Conservation (phyloP, 2,888 invertebrate species). For the Leptopilina myrica region DNA sequence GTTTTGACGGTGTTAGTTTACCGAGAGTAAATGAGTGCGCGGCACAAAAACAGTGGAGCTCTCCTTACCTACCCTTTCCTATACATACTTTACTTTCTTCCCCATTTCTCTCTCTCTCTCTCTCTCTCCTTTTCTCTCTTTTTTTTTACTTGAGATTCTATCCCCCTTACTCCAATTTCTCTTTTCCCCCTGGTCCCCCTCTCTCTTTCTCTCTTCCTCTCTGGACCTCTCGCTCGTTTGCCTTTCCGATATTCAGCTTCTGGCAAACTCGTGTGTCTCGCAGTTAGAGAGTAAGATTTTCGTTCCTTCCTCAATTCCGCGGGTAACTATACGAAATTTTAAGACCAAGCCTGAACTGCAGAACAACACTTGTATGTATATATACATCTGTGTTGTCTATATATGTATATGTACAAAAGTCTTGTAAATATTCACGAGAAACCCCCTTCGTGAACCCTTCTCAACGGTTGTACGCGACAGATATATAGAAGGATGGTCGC, state of each 20-base stretch:
- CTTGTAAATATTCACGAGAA: slow-evolving; percentile 61
- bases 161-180: slow-evolving; percentile 47
- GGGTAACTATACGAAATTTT: slow-evolving; percentile 55
- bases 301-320: slow-evolving; percentile 53
- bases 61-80: slow-evolving; percentile 66
- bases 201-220: slow-evolving; percentile 45
- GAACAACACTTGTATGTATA: slow-evolving; percentile 54
- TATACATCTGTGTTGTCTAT: too few species aligned
- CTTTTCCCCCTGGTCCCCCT: slow-evolving; percentile 42
- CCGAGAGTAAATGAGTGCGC: slow-evolving; percentile 69
- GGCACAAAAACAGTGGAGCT: slow-evolving; percentile 68
- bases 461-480: neutral
- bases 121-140: slow-evolving; percentile 45
- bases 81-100: slow-evolving; percentile 37
- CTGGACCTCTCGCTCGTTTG: slow-evolving; percentile 52
- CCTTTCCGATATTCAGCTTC: slow-evolving; percentile 65
- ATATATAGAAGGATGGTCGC: neutral
- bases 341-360: slow-evolving; percentile 50
- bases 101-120: slow-evolving; percentile 46
- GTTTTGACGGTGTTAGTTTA: slow-evolving; percentile 57
- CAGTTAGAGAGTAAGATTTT: slow-evolving; percentile 57
- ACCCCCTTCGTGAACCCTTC: slow-evolving; percentile 14
- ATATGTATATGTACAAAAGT: slow-evolving; percentile 35
- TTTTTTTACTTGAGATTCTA: slow-evolving; percentile 45
- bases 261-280: slow-evolving; percentile 58